A percentile compares a stretch with the other conserved stretches of the same genome.
phyloP scores from a whole-genome alignment of 1,140 invertebrate species.

The Stenopsyche tienmushanensis region DNA sequence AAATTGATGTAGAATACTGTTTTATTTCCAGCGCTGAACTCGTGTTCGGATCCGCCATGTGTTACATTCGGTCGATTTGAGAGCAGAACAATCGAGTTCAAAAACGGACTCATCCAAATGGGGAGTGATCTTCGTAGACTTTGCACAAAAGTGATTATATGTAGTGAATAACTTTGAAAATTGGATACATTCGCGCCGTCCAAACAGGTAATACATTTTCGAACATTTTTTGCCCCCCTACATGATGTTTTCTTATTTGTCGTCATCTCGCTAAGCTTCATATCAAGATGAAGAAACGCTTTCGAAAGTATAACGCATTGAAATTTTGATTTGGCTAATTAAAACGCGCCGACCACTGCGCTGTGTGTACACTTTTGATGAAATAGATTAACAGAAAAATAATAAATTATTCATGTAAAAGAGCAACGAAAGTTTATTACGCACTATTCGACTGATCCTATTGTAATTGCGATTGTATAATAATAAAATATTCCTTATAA shows the following conservation, averaged over 20 bases:
- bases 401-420: not conserved
- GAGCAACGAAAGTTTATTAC: conserved; percentile 25
- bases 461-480: conserved; percentile 23
- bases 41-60: no score
- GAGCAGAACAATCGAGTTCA: no score
- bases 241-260: not conserved
- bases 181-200: no score
- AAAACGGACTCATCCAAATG: no score
- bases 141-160: no score
- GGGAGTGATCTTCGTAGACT: no score
- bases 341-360: not conserved
- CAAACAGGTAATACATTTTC: not conserved
- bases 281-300: not conserved
- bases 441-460: not conserved
- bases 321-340: not conserved
- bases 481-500: no score
- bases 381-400: not conserved
- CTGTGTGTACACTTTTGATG: not conserved
- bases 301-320: not conserved
- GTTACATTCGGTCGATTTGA: no score
- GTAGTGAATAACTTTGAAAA: no score
- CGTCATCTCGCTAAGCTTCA: not conserved
- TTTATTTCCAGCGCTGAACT: no score
- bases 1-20: no score
- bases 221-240: no score